Conservation (phyloP, 2,797 vertebrate genomes). For the Prionace glauca region DNA sequence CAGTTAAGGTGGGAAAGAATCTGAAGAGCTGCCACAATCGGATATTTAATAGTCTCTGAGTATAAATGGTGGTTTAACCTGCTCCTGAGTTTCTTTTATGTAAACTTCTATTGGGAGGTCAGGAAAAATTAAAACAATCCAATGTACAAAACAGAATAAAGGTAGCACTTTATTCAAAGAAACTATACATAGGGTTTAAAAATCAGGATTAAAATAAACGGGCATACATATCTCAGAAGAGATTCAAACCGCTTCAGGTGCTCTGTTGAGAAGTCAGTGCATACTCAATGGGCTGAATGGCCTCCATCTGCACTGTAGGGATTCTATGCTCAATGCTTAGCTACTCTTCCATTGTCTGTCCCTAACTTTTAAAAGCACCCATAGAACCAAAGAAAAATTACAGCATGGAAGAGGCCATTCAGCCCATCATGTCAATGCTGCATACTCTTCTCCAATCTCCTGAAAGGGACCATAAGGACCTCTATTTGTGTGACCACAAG, state of each 20-base stretch:
- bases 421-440: no score
- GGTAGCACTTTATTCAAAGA: background rate
- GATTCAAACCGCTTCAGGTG: background rate
- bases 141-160: background rate
- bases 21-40: background rate
- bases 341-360: background rate
- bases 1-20: background rate
- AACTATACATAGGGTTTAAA: background rate
- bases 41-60: background rate
- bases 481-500: no score
- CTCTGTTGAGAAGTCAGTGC: no score
- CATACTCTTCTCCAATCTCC: background rate
- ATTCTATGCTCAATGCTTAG: background rate
- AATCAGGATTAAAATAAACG: background rate
- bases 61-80: background rate
- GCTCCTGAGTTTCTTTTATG: background rate
- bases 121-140: background rate
- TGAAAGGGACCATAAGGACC: background rate
- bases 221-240: background rate
- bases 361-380: background rate
- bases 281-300: no score
- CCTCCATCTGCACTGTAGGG: no score
- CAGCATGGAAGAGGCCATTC: no score
- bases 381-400: no score
- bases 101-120: background rate